phyloP scores from a whole-genome alignment of 1,140 invertebrate genomes.

The Drosophila sproati region DNA sequence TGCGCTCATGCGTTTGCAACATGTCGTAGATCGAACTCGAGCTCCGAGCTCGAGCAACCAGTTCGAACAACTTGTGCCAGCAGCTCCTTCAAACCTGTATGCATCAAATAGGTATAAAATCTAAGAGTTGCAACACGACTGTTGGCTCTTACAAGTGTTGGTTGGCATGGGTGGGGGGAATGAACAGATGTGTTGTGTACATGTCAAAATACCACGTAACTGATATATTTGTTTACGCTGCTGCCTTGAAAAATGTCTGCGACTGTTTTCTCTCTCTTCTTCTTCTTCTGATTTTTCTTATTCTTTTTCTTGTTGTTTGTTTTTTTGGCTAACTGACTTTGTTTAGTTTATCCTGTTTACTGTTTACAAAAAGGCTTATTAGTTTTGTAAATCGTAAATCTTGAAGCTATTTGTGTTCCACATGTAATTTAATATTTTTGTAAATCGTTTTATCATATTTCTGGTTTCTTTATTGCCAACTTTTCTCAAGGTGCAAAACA shows the following conservation, averaged over 20 bases:
- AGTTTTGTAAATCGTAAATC: too few species aligned
- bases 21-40: not conserved
- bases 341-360: not conserved
- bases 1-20: not conserved
- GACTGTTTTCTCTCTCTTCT: not conserved
- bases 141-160: constrained; percentile 2
- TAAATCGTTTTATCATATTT: not conserved
- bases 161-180: not conserved
- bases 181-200: not conserved
- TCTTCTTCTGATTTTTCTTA: too few species aligned
- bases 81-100: not conserved
- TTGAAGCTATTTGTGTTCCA: too few species aligned
- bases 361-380: too few species aligned
- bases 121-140: not conserved
- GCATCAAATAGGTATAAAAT: not conserved
- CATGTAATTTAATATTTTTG: too few species aligned
- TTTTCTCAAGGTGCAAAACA: not conserved
- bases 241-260: constrained; percentile 39
- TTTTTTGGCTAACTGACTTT: constrained; percentile 3
- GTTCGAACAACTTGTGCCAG: not conserved
- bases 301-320: not conserved
- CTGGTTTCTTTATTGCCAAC: not conserved
- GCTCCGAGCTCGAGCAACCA: not conserved
- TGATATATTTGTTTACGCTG: constrained; percentile 62
- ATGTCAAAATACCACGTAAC: constrained; percentile 33